Percentiles rank a stretch among this genome's conserved stretches.
phyloP scores from a whole-genome alignment of 2,888 invertebrate species.

The Germaria angustata region DNA sequence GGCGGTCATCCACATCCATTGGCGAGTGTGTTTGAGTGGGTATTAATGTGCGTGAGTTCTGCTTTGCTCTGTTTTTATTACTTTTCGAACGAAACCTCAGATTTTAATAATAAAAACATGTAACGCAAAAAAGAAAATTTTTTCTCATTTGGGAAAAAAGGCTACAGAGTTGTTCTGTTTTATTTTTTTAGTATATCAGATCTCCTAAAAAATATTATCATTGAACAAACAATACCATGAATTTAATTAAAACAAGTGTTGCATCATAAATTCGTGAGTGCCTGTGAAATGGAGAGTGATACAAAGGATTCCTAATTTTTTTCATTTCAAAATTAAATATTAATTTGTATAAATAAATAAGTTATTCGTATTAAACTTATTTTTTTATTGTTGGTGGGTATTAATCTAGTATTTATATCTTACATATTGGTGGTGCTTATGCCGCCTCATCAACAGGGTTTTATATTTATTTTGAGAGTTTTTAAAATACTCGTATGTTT shows the following conservation, averaged over 20 bases:
- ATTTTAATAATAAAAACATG: constrained; percentile 31
- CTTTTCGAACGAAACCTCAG: constrained; percentile 26
- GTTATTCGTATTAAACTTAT: too few relatives aligned
- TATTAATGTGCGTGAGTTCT: not conserved
- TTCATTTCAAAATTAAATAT: too few relatives aligned
- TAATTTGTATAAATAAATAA: too few relatives aligned
- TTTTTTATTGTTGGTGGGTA: too few relatives aligned
- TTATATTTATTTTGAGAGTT: too few relatives aligned
- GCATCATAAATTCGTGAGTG: not conserved
- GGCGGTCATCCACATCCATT: not conserved
- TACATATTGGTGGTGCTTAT: too few relatives aligned
- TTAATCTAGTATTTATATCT: too few relatives aligned
- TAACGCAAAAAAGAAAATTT: not conserved
- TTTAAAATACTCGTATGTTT: too few relatives aligned
- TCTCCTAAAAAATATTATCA: constrained; percentile 3
- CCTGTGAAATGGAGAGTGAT: not conserved
- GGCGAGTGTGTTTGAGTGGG: not conserved
- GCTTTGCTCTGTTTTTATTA: constrained; percentile 9
- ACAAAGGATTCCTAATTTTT: too few relatives aligned
- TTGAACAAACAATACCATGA: not conserved
- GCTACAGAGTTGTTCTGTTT: too few relatives aligned
- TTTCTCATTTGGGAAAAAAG: not conserved
- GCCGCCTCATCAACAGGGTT: too few relatives aligned
- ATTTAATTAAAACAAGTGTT: constrained; percentile 6
- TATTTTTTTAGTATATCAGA: not conserved